These are phyloP conservation scores for Hedya salicella DNA, from an alignment of 2,888 invertebrate species.

Conservation along the genomic window DNA sequence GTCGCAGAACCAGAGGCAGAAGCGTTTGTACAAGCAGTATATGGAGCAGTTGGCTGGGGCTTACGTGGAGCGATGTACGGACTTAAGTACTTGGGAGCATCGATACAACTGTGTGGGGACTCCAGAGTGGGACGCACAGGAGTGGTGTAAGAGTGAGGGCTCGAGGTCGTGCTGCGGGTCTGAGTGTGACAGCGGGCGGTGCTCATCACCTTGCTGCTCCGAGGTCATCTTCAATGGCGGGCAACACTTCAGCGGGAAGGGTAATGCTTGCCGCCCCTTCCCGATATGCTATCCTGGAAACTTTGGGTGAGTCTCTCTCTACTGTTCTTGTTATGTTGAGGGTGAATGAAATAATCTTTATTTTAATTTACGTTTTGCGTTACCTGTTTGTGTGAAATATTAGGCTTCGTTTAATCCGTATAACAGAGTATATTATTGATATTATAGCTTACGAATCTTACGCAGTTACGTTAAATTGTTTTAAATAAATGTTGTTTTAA, in stretches of 20 bases:
- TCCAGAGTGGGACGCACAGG: conserved; percentile 72
- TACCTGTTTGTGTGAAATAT: too few relatives aligned
- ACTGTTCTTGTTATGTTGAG: neutral
- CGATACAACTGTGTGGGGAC: conserved; percentile 60
- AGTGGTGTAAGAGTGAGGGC: conserved; percentile 68
- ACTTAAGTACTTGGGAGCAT: conserved; percentile 68
- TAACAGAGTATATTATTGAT: too few relatives aligned
- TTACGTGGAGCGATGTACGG: conserved; percentile 75
- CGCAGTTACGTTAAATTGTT: too few relatives aligned
- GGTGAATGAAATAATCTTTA: neutral
- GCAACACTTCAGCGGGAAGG: conserved; percentile 76
- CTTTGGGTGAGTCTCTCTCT: conserved; percentile 69
- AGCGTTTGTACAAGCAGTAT: conserved; percentile 80
- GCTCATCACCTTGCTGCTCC: conserved; percentile 81
- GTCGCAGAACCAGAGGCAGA: conserved; percentile 80
- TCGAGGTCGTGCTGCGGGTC: conserved; percentile 68
- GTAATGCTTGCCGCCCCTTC: conserved; percentile 66
- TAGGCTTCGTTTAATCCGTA: too few relatives aligned
- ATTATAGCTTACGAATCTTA: too few relatives aligned
- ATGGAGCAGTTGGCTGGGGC: conserved; percentile 80
- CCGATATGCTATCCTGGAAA: conserved; percentile 77
- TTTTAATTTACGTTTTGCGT: too few relatives aligned
- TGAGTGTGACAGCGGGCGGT: conserved; percentile 77
- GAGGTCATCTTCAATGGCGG: conserved; percentile 83
- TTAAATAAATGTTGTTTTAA: too few relatives aligned